These are phyloP conservation scores for Hemithea aestivaria DNA, from an alignment of 2,888 invertebrate genomes.

Conservation along the genomic window DNA sequence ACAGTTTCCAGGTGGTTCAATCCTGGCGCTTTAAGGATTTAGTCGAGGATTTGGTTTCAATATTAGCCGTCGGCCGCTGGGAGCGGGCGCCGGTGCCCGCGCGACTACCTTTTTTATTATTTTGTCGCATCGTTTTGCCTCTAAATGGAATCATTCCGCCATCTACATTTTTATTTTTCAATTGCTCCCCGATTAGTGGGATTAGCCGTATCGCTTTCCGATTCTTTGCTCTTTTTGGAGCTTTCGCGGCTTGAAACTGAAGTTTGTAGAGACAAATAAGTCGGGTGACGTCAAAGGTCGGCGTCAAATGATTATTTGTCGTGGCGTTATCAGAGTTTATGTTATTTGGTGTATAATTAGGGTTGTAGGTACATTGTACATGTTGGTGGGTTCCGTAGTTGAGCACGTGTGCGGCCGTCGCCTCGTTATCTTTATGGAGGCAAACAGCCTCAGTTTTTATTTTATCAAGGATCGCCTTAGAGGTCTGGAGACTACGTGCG, in stretches of 20 bases:
- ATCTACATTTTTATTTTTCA: constrained; percentile 81
- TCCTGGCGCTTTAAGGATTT: constrained; percentile 78
- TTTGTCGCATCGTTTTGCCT: constrained; percentile 79
- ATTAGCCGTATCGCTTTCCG: constrained; percentile 77
- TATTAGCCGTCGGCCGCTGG: constrained; percentile 71
- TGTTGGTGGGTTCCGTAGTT: constrained; percentile 45
- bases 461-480: constrained; percentile 64
- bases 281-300: constrained; percentile 40
- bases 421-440: constrained; percentile 67
- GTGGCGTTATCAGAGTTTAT: constrained; percentile 53
- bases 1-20: constrained; percentile 76
- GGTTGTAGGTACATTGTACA: constrained; percentile 43
- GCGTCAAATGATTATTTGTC: constrained; percentile 38
- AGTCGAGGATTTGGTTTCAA: constrained; percentile 79
- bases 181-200: constrained; percentile 78
- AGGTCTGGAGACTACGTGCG: constrained; percentile 49
- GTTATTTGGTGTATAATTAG: constrained; percentile 65
- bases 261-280: constrained; percentile 17
- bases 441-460: constrained; percentile 63
- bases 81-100: constrained; percentile 41
- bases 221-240: constrained; percentile 74
- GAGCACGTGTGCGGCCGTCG: constrained; percentile 61
- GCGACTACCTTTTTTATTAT: constrained; percentile 74
- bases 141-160: constrained; percentile 78
- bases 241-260: constrained; percentile 53